phyloP scores from a whole-genome alignment of 2,888 invertebrate genomes.

The Pilophorus perplexus region DNA sequence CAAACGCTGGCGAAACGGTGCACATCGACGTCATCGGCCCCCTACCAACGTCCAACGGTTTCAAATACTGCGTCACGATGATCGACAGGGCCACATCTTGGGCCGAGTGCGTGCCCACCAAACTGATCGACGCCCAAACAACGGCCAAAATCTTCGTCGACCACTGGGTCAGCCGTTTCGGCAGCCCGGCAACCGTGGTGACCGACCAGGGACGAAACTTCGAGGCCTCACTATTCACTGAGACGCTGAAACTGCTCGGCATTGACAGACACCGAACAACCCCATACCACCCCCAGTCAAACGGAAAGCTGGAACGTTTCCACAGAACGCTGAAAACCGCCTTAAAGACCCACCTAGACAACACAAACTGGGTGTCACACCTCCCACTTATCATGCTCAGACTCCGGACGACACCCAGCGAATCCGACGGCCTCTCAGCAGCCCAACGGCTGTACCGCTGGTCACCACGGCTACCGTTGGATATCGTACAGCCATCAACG shows the following conservation, averaged over 20 bases:
- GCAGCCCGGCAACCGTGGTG: not conserved
- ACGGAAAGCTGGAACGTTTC: conserved; percentile 37
- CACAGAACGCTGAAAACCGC: conserved; percentile 37
- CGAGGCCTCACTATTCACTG: not conserved
- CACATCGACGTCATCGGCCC: conserved; percentile 48
- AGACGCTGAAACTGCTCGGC: not conserved
- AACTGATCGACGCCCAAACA: conserved; percentile 49
- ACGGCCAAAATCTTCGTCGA: not conserved
- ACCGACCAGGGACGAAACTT: conserved; percentile 19
- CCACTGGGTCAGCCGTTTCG: not conserved
- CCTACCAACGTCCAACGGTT: conserved; percentile 49
- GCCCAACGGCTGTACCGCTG: not conserved
- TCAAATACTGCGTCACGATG: conserved; percentile 51
- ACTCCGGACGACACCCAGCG: not conserved
- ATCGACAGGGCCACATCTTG: conserved; percentile 51
- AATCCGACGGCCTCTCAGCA: not conserved
- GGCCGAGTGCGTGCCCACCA: conserved; percentile 52
- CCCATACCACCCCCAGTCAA: conserved; percentile 41
- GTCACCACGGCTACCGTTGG: not conserved
- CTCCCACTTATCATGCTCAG: conserved; percentile 36
- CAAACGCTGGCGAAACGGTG: not conserved
- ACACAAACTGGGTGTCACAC: not conserved
- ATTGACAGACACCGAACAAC: not conserved
- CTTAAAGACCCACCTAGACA: conserved; percentile 18
- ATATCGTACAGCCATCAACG: too few species aligned